phyloP scores from a whole-genome alignment of 2,113 vertebrate genomes.

The Petromus typicus region DNA sequence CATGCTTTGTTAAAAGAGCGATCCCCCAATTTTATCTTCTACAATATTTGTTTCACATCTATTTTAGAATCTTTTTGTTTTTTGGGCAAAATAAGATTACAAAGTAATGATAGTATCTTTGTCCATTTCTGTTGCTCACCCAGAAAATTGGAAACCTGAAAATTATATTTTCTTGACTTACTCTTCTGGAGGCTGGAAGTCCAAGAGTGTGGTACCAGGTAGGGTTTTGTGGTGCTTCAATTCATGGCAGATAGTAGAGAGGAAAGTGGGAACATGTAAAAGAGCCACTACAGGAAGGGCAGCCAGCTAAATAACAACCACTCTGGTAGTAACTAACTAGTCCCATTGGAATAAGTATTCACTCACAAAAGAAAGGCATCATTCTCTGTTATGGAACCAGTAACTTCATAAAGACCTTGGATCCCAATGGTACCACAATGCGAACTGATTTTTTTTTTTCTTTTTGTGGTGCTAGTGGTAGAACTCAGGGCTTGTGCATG shows the following conservation, averaged over 20 bases:
- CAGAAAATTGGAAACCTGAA: not conserved
- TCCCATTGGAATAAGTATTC: not conserved
- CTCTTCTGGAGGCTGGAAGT: not conserved
- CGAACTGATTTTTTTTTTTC: not conserved
- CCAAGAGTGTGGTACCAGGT: no score
- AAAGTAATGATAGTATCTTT: not conserved
- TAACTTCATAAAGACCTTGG: not conserved
- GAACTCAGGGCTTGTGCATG: not conserved
- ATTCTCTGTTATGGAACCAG: not conserved
- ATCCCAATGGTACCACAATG: no score
- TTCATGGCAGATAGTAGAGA: not conserved
- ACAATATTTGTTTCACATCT: not conserved
- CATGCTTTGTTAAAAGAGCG: not conserved
- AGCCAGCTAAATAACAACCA: not conserved
- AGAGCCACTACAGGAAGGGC: not conserved
- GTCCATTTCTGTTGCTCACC: not conserved
- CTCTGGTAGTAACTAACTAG: no score
- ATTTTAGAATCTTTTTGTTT: constrained; percentile 33
- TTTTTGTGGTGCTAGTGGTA: not conserved
- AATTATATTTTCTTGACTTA: not conserved
- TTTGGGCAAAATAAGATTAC: constrained; percentile 21
- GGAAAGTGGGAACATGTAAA: not conserved
- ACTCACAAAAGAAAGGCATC: not conserved
- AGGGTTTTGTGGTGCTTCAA: not conserved
- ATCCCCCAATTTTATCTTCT: not conserved